A percentile compares a stretch with the other conserved stretches of the same genome.
phyloP scores from a whole-genome alignment of 64 coral and sea anemone species.

The Pocillopora verrucosa region DNA sequence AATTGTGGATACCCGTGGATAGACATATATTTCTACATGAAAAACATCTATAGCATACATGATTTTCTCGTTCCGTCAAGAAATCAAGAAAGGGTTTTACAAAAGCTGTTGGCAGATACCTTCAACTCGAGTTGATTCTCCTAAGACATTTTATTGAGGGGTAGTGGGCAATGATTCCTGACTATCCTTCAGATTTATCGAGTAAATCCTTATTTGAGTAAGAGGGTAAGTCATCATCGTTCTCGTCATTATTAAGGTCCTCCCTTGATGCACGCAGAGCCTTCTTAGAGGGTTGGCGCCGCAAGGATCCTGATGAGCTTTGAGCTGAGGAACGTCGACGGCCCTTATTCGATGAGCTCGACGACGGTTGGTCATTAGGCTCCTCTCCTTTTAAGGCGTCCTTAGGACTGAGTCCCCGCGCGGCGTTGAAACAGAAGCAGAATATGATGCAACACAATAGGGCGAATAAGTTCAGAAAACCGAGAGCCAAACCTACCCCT shows the following conservation, averaged over 20 bases:
- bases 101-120: too few relatives aligned
- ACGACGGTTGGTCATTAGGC: slow-evolving; percentile 17
- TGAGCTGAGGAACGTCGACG: background rate
- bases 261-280: slow-evolving; percentile 66
- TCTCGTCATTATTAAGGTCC: slow-evolving; percentile 56
- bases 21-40: too few relatives aligned
- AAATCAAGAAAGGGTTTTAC: too few relatives aligned
- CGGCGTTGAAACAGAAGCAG: slow-evolving; percentile 83
- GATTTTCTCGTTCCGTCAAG: too few relatives aligned
- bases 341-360: background rate
- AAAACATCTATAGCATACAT: too few relatives aligned
- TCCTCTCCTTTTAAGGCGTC: slow-evolving; percentile 81
- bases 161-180: too few relatives aligned
- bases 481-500: slow-evolving; percentile 80
- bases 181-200: slow-evolving; percentile 69
- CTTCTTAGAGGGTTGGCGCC: background rate
- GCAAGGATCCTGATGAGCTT: background rate
- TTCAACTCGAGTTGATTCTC: too few relatives aligned
- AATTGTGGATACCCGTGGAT: too few relatives aligned
- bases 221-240: slow-evolving; percentile 72
- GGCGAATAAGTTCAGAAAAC: slow-evolving; percentile 72
- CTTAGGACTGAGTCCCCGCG: slow-evolving; percentile 72
- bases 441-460: slow-evolving; percentile 72
- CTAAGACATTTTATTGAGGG: too few relatives aligned
- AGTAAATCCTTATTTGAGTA: slow-evolving; percentile 70